Evolutionary conservation across 2,888 invertebrate genomes (phyloP).

Genomic region (Chymomyza caudatula): DNA sequence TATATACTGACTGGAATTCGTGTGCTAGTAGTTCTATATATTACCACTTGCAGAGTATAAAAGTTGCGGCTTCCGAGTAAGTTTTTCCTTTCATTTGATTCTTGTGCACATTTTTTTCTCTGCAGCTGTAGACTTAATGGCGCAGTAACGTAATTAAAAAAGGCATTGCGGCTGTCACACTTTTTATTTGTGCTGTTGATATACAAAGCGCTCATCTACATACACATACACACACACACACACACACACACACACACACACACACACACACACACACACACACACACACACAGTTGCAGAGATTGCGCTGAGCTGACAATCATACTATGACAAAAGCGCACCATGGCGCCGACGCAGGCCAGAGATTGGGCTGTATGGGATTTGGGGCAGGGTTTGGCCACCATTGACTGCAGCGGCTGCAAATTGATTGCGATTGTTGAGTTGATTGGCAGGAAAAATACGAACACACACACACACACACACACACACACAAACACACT

Average conservation of each 20-base stretch:
- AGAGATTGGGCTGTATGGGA: constrained; percentile 1
- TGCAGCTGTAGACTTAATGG: constrained; percentile 51
- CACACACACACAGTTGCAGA: constrained; percentile 10
- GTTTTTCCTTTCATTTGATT: neutral
- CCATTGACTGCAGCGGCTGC: constrained; percentile 33
- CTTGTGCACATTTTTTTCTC: neutral
- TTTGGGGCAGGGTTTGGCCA: constrained; percentile 5
- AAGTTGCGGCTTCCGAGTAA: neutral
- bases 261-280: constrained; percentile 6
- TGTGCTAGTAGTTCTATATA: too few relatives aligned
- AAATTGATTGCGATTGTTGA: constrained; percentile 74
- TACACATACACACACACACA: neutral
- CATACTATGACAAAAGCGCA: constrained; percentile 48
- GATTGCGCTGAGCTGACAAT: constrained; percentile 54
- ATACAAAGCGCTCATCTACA: constrained; percentile 17
- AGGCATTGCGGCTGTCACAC: constrained; percentile 54
- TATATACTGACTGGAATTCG: too few relatives aligned
- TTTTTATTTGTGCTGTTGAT: constrained; percentile 48
- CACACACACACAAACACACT: neutral
- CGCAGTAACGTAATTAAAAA: constrained; percentile 71
- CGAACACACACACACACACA: constrained; percentile 19
- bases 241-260: constrained; percentile 3
- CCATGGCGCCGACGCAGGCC: constrained; percentile 17
- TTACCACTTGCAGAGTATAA: neutral
- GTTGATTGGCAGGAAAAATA: constrained; percentile 72